Evolutionary conservation across 2,888 invertebrate genomes (phyloP).

Genomic region (Drosophila meridiana): DNA sequence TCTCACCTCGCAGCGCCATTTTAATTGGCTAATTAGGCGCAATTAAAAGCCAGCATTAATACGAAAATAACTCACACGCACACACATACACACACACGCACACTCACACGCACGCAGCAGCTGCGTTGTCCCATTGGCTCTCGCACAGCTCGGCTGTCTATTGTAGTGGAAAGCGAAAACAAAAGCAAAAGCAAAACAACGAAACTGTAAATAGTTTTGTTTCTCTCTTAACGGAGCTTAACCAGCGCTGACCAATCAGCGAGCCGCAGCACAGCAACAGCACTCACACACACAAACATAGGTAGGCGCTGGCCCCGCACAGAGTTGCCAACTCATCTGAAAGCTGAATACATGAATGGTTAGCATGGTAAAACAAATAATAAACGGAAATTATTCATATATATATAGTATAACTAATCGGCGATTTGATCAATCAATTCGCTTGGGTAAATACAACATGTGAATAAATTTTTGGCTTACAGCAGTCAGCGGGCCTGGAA

Average conservation of each 20-base stretch:
- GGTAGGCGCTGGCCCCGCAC: conserved; percentile 29
- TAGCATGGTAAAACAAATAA: conserved; percentile 7
- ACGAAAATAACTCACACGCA: conserved; percentile 23
- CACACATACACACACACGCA: conserved; percentile 12
- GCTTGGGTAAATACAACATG: conserved; percentile 12
- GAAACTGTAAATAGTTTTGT: conserved; percentile 65
- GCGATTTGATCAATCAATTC: conserved; percentile 38
- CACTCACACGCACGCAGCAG: conserved; percentile 18
- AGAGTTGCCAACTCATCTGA: conserved; percentile 66
- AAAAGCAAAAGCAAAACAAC: conserved; percentile 47
- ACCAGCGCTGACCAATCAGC: conserved; percentile 66
- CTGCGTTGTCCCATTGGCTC: conserved; percentile 56
- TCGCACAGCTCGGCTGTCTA: conserved; percentile 34
- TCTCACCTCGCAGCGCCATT: conserved; percentile 31
- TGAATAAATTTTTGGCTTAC: conserved; percentile 26
- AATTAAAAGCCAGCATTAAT: conserved; percentile 45
- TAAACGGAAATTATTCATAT: conserved; percentile 21
- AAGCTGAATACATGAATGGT: too few species aligned
- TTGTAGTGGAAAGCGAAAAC: conserved; percentile 57
- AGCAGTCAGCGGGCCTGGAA: conserved; percentile 33
- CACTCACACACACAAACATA: conserved; percentile 11
- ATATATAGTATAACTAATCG: conserved; percentile 19
- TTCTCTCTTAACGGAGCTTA: conserved; percentile 55
- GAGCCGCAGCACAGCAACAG: conserved; percentile 32
- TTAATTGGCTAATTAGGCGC: conserved; percentile 50